Conservation (phyloP, 2,797 vertebrate genomes). For the Calcarius lapponicus region DNA sequence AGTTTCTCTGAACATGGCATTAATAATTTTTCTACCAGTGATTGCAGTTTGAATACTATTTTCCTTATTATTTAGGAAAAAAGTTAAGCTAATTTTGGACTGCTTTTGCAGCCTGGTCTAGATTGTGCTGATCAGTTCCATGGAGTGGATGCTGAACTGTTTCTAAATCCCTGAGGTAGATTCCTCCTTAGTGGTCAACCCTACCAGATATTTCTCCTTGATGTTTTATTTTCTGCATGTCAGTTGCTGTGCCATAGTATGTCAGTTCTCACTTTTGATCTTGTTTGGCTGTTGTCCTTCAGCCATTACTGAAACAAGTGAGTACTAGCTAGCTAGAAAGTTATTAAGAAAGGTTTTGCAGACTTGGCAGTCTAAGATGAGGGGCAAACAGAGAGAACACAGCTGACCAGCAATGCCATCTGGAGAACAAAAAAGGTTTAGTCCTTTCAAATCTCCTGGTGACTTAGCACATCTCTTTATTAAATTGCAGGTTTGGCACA, state of each 20-base stretch:
- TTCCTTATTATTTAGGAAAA: not conserved
- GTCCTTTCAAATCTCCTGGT: not conserved
- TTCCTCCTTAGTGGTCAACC: not conserved
- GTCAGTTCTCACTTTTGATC: not conserved
- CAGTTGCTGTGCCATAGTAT: not conserved
- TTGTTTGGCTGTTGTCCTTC: not conserved
- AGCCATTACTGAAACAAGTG: not conserved
- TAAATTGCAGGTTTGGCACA: not conserved
- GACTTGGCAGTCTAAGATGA: not conserved
- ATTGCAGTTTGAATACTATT: not conserved
- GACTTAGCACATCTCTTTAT: not conserved
- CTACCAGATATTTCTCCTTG: not conserved
- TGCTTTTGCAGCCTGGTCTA: not conserved
- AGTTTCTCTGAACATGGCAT: not conserved
- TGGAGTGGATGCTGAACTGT: not conserved
- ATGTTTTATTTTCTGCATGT: not conserved
- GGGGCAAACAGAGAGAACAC: not conserved
- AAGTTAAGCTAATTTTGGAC: not conserved
- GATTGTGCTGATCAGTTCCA: not conserved
- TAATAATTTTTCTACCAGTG: not conserved
- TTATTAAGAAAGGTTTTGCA: not conserved
- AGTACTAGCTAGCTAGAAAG: not conserved
- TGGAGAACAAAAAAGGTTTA: not conserved
- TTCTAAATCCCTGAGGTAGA: not conserved
- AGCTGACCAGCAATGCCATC: not conserved